Conservation (phyloP, 2,113 vertebrate species). For the Thunnus thynnus region DNA sequence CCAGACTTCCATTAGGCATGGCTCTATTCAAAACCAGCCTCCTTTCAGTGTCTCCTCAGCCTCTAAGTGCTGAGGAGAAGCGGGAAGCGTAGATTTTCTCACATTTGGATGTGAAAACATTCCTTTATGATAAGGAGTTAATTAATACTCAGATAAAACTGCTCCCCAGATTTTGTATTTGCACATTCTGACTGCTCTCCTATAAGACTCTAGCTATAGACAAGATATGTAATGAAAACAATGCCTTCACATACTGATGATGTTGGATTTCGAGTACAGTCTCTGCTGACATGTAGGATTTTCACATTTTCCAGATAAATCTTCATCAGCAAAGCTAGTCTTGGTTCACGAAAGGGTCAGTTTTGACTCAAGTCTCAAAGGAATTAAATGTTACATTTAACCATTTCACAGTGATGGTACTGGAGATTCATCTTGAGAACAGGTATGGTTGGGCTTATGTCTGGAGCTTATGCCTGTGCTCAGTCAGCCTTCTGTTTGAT, state of each 20-base stretch:
- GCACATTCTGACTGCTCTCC: conserved; percentile 34
- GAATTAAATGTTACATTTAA: too few relatives aligned
- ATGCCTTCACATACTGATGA: not conserved
- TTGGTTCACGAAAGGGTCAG: not conserved
- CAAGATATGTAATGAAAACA: conserved; percentile 24
- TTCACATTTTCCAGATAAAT: not conserved
- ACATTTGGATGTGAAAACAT: conserved; percentile 40
- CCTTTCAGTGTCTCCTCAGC: not conserved
- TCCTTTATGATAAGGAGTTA: conserved; percentile 35
- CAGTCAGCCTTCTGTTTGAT: not conserved
- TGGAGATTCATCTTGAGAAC: too few relatives aligned
- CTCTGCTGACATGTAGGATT: not conserved
- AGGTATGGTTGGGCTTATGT: not conserved
- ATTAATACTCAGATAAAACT: not conserved
- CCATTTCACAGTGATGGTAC: too few relatives aligned
- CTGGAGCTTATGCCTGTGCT: not conserved
- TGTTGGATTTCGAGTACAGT: conserved; percentile 3
- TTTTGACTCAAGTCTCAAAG: not conserved
- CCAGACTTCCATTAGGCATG: conserved; percentile 41
- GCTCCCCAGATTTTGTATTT: not conserved
- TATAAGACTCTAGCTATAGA: not conserved
- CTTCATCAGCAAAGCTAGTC: not conserved
- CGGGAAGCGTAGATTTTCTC: conserved; percentile 28
- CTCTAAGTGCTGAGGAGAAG: not conserved
- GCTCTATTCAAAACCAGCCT: conserved; percentile 5